Evolutionary conservation across 2,797 vertebrate species (phyloP), one percentile per base, ranked within the genome.

Genomic region (Synaphobranchus kaupii): DNA sequence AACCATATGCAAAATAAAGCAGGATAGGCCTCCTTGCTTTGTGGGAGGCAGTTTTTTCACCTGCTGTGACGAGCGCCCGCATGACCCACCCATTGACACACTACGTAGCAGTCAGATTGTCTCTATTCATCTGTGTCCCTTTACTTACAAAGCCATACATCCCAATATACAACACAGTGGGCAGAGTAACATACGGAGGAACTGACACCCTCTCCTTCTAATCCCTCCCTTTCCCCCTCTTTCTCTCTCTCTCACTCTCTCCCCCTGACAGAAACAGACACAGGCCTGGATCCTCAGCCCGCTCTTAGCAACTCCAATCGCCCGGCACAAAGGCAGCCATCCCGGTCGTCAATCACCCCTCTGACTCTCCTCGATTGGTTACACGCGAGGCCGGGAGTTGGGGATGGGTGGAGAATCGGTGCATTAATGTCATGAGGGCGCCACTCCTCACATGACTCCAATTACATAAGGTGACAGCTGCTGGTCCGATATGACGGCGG

Each of bases 321-420:
- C 28, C 12, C 31, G 84, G 47, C 28, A 0, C 50, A 58, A 71
- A 17, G 85, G 54, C 78, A 0, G 73, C 66, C 31, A 8, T 50
- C 34, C 66, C 13, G 83, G 73, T 39, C 47, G 52, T 84, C 50
- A 48, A 52, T 52, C 81, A 13, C 20, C 84, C 58, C 20, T 10
- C 1, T 10, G 34, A 31, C 44, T 82, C 92, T 91, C 85, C 60
- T 12, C 17, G 56, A 58, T 58, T 58, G 56, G 56, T 20, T 58
- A 68, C 63, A 71, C 63, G 13, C 60, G 28, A 12, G 7, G 7
- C 13, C 56, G 17, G 15, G 56, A 17, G 10, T 58, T 15, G n/a
- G 50, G 44, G 60, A 31, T 3, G 44, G 8, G 84, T 25, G 48
- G 48, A 20, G 84, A 48, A 63, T 50, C 25, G 17, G 22, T n/a